A percentile compares a stretch with the other conserved stretches of the same genome.
Conservation (phyloP, 2,888 invertebrate genomes). For the Altica lythri region DNA sequence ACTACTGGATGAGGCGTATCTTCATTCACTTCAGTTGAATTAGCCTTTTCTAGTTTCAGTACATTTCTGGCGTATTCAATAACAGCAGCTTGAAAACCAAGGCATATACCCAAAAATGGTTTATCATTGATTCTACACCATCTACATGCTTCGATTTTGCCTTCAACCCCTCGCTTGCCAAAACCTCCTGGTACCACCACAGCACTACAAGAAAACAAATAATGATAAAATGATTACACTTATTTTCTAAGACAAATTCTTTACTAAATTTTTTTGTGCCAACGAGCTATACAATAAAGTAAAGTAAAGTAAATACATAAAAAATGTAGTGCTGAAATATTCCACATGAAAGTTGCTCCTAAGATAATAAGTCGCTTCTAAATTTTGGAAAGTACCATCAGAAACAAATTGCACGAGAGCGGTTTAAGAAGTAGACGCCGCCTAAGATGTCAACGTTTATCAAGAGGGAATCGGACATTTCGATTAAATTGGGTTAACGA, state of each 20-base stretch:
- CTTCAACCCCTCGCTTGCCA: conserved; percentile 93
- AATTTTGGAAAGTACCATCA: too few relatives aligned
- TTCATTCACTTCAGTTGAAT: conserved; percentile 71
- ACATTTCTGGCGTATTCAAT: conserved; percentile 93
- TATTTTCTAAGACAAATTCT: too few relatives aligned
- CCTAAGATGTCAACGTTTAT: too few relatives aligned
- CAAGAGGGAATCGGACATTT: too few relatives aligned
- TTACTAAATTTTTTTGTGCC: neutral
- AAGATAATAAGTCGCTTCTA: too few relatives aligned
- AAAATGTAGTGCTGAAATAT: too few relatives aligned
- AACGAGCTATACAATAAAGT: neutral
- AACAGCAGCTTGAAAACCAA: conserved; percentile 97
- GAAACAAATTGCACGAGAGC: too few relatives aligned
- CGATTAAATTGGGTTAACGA: too few relatives aligned
- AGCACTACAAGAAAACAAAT: conserved; percentile 67
- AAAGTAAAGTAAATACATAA: neutral
- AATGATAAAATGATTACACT: neutral
- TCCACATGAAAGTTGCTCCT: too few relatives aligned
- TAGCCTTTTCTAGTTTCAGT: conserved; percentile 74
- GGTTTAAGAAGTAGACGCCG: too few relatives aligned
- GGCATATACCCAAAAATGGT: conserved; percentile 94
- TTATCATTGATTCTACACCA: conserved; percentile 91
- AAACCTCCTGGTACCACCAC: conserved; percentile 98
- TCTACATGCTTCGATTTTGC: conserved; percentile 90
- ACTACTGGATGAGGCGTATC: conserved; percentile 79